phyloP scores from a whole-genome alignment of 2,113 vertebrate species.

The Bufo bufo region DNA sequence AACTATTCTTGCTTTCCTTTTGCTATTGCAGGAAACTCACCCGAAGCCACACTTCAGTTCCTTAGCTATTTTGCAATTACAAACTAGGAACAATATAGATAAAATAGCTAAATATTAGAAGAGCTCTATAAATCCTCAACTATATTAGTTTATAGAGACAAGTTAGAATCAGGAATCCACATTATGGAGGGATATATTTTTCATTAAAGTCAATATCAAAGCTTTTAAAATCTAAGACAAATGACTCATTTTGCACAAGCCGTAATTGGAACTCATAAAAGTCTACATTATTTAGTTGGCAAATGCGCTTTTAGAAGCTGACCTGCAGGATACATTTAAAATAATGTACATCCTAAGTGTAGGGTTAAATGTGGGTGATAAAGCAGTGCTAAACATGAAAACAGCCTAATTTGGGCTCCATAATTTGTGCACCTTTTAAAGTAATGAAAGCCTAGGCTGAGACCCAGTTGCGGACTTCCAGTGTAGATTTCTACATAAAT shows the following conservation, averaged over 20 bases:
- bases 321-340: constrained; percentile 4
- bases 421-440: constrained; percentile 4
- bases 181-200: constrained; percentile 26
- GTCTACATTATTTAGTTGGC: constrained; percentile 31
- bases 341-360: background rate
- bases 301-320: constrained; percentile 31
- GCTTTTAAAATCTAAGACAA: constrained; percentile 27
- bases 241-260: background rate
- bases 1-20: background rate
- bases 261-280: constrained; percentile 28
- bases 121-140: background rate
- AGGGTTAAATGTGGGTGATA: constrained; percentile 2
- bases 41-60: background rate
- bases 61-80: background rate
- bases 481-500: background rate
- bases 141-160: background rate
- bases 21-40: background rate
- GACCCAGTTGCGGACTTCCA: background rate
- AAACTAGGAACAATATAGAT: background rate
- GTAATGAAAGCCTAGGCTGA: background rate
- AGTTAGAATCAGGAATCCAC: background rate
- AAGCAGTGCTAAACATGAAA: constrained; percentile 6
- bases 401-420: background rate
- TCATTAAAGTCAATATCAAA: constrained; percentile 18
- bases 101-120: background rate